Evolutionary conservation across 2,888 invertebrate species (phyloP), one percentile per base, ranked within the genome.

Genomic region (Ceraclea dissimilis): DNA sequence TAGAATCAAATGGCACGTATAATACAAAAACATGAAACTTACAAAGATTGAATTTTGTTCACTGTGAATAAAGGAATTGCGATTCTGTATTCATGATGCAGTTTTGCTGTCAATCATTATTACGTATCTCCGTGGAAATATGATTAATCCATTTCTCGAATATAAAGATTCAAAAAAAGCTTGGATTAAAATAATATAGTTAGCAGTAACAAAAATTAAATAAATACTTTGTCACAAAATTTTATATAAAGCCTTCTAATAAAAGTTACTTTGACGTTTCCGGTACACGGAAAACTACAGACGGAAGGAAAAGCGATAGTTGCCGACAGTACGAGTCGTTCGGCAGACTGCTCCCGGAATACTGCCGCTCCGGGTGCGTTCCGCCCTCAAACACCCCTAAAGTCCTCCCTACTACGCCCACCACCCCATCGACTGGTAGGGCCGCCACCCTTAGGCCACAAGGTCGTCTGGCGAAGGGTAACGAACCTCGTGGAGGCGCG

Each of bases 401-500:
- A 21, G 11, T 20, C n/a, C 47, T 20, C 33, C 20, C 51, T 8
- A 10, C 34, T 5, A 17, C 33, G 22, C 46, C 44, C 26, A 22
- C 49, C 49, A 39, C 49, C 51, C 43, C 20, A 16, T 19, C 49
- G 20, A 11, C 47, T 44, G 21, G 46, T 19, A 18, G 51, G 21
- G 52, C 44, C 52, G 17, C 34, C 54, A 39, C 6, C 26, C 51
- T 47, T 22, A 26, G 59, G 50, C 44, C 62, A 51, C 62, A 62
- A 62, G 61, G 63, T 63, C 58, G 60, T 59, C 59, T 59, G 54
- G 60, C 54, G 61, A 59, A 50, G 58, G 59, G 54, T 55, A 60
- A 62, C 49, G 58, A 53, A 64, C 63, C 61, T 58, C 58, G 64
- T 56, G 62, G 63, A 51, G 52, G 57, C 66, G 66, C 67, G 69